Conservation (phyloP, 1,140 invertebrate genomes). For the Hylaeus anthracinus region DNA sequence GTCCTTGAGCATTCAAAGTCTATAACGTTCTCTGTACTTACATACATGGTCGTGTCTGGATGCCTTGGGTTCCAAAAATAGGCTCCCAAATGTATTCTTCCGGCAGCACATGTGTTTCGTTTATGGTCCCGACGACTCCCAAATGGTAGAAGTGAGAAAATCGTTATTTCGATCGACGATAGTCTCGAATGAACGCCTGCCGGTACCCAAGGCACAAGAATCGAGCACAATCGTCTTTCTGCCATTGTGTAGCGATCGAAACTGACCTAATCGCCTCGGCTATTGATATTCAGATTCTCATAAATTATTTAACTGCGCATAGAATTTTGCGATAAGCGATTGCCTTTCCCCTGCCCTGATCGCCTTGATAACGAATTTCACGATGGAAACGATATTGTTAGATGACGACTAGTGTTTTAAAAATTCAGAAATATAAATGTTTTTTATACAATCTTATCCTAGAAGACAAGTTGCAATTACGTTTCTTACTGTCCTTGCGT, state of each 20-base stretch:
- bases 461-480: no score
- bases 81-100: not conserved
- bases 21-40: not conserved
- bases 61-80: not conserved
- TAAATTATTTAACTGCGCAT: no score
- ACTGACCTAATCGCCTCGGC: not conserved
- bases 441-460: no score
- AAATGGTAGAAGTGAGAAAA: not conserved
- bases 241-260: not conserved
- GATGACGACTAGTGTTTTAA: no score
- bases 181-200: not conserved
- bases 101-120: no score
- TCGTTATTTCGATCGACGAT: not conserved
- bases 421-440: no score
- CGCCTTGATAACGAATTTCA: no score
- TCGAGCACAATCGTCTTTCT: not conserved
- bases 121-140: no score
- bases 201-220: not conserved
- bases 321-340: not conserved
- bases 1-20: not conserved
- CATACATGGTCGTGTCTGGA: not conserved
- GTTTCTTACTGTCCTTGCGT: no score
- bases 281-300: not conserved
- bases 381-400: no score
- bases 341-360: no score